A percentile compares a stretch with the other conserved stretches of the same genome.
phyloP scores from a whole-genome alignment of 2,888 invertebrate genomes.

The Hyalella azteca region DNA sequence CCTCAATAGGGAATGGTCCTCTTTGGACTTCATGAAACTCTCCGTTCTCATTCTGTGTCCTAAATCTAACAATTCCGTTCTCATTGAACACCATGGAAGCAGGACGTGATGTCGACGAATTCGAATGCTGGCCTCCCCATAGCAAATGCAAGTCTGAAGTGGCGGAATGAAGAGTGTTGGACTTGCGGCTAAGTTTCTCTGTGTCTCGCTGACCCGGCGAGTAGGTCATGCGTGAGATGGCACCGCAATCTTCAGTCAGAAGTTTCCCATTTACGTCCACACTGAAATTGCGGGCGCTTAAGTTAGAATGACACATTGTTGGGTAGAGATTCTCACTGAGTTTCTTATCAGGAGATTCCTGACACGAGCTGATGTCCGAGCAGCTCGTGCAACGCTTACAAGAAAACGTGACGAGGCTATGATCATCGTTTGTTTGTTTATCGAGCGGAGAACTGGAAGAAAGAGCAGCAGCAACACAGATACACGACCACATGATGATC shows the following conservation, averaged over 20 bases:
- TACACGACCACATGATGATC: conserved; percentile 82
- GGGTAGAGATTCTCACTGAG: conserved; percentile 80
- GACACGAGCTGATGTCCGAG: conserved; percentile 67
- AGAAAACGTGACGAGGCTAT: conserved; percentile 72
- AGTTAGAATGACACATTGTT: conserved; percentile 83
- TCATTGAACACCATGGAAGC: conserved; percentile 43
- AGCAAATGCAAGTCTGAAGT: conserved; percentile 52
- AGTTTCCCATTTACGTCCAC: conserved; percentile 75
- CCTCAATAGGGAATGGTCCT: conserved; percentile 2
- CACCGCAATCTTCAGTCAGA: conserved; percentile 47
- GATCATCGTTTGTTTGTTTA: conserved; percentile 41
- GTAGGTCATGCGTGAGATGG: conserved; percentile 38
- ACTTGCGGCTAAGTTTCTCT: conserved; percentile 43
- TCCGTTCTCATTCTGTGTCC: conserved; percentile 33
- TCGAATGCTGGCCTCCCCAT: conserved; percentile 45
- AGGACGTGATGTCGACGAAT: conserved; percentile 61
- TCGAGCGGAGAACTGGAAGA: conserved; percentile 39
- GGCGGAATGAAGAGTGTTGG: conserved; percentile 49
- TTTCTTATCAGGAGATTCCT: conserved; percentile 77
- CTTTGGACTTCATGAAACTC: conserved; percentile 25
- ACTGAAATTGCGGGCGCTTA: conserved; percentile 83
- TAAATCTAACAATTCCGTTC: conserved; percentile 37
- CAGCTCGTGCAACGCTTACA: conserved; percentile 75
- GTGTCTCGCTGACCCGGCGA: conserved; percentile 37
- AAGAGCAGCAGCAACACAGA: conserved; percentile 62